phyloP scores from a whole-genome alignment of 1,140 invertebrate species.

The Brachionus koreanus region DNA sequence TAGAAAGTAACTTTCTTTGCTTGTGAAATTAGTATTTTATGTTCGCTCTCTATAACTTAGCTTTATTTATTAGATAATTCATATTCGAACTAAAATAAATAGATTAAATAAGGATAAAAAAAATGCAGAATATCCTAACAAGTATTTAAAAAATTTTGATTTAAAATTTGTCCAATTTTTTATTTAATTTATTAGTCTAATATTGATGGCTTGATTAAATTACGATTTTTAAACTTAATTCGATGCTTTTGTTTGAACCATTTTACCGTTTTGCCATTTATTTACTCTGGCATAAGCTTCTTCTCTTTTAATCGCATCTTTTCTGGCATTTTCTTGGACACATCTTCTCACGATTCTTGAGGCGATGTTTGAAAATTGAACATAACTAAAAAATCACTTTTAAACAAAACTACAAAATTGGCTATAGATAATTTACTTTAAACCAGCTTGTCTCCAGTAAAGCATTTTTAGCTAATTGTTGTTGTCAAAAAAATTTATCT shows the following conservation, averaged over 20 bases:
- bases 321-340: slow-evolving; percentile 69
- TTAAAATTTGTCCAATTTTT: not conserved
- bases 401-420: not conserved
- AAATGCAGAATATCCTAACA: not conserved
- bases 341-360: slow-evolving; percentile 72
- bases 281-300: slow-evolving; percentile 72
- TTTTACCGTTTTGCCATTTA: slow-evolving; percentile 77
- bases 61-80: no score
- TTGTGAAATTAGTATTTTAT: no score
- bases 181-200: not conserved
- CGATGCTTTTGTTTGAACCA: slow-evolving; percentile 61
- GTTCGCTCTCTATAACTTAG: no score
- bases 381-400: slow-evolving; percentile 67
- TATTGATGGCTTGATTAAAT: not conserved
- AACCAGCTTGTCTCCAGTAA: slow-evolving; percentile 45
- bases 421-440: not conserved
- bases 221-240: not conserved
- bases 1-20: no score
- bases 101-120: no score
- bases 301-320: slow-evolving; percentile 72
- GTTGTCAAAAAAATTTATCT: not conserved
- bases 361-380: slow-evolving; percentile 84
- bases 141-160: not conserved
- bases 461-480: slow-evolving; percentile 16
- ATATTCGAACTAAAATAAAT: no score